Evolutionary conservation across 53 echinoderm and acorn worm species (phyloP), one percentile per base, ranked within the genome.

Genomic region (Echinarachnius parma): DNA sequence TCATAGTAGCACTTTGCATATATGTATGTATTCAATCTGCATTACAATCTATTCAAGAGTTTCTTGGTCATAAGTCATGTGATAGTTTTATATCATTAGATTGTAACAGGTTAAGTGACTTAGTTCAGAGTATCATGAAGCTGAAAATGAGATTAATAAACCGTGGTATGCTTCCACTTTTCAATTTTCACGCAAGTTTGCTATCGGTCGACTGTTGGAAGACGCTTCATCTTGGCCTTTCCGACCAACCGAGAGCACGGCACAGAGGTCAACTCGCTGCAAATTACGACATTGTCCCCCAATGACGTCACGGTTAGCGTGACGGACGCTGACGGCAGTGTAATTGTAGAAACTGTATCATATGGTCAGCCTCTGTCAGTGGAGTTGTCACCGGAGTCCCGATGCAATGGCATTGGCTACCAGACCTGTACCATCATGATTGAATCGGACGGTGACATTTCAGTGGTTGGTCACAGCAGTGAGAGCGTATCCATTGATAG

Each of bases 401-500:
- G 54, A 15, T 69, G 84, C 11, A 34, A 61, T 5, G 89, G 84
- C 0, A 35, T 48, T 18, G 89, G 80, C 31, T 34, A 58, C 34
- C 84, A 84, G 33, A 28, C 52, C 54, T 69, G 70, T 25, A 22
- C 70, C 18, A 53, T 69, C 15, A 18, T 2, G 20, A 33, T 69
- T 20, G 62, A 30, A 30, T 22, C 34, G 3, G 70, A 69, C 34
- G 70, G 53, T 0, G 70, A 69, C 70, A 53, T 69, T 33, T 53
- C 53, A 0, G 70, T 69, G 35, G 34, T 53, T 21, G 70, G 53
- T 11, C 37, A 77, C 32, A 84, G 84, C 39, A 77, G 77, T 5
- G 83, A 81, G n/a, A 77, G 62, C 11, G 48, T 62, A 36, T 81
- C 89, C 24, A 55, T 61, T 9, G 89, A 84, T 4, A 84, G 28